Evolutionary conservation across 2,797 vertebrate genomes (phyloP), one percentile per base, ranked within the genome.

Genomic region (Masticophis lateralis): DNA sequence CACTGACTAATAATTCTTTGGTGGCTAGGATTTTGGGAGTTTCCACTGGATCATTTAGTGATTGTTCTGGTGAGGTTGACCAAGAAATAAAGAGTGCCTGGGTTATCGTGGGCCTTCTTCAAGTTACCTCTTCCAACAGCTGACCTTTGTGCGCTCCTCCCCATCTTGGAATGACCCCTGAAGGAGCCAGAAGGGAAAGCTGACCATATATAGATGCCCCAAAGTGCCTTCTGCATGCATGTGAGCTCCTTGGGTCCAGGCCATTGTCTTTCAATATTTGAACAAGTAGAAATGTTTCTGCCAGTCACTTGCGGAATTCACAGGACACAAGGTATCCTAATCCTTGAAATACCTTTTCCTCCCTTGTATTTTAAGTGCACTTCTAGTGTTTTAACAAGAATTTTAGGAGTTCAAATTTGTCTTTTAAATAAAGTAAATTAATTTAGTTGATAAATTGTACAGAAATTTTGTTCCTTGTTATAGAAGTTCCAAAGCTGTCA

Each of bases 361-460:
- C 11, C 96, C 91, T 96, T 92, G 92, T 97, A 90, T 96, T 97
- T 89, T 96, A 97, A 97, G 97, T 97, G 97, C 96, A 98, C 97
- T 98, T 98, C 96, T 94, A 95, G 95, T 95, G 93, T 97, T 97
- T 96, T 96, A 95, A 93, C 91, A 88, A 96, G 95, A 94, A 79
- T 96, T 96, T 95, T 96, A 96, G 97, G 96, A 97, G 95, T 97
- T 94, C 7, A 0, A 93, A 94, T 97, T 95, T 97, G 97, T 94
- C 97, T 96, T 97, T 97, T 97, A 96, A 95, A 93, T 96, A 94
- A 95, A 97, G 95, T 92, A 96, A 98, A 97, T 98, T 98, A 97
- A 98, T 94, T 95, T 98, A 97, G 97, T 96, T 97, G 97, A 97
- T 95, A 96, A 96, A 95, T 93, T 63, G 57, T 94, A 91, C 0